Percentiles rank a stretch among this genome's conserved stretches.
Conservation (phyloP, 2,797 vertebrate genomes). For the Sebastes kiyomatsui region DNA sequence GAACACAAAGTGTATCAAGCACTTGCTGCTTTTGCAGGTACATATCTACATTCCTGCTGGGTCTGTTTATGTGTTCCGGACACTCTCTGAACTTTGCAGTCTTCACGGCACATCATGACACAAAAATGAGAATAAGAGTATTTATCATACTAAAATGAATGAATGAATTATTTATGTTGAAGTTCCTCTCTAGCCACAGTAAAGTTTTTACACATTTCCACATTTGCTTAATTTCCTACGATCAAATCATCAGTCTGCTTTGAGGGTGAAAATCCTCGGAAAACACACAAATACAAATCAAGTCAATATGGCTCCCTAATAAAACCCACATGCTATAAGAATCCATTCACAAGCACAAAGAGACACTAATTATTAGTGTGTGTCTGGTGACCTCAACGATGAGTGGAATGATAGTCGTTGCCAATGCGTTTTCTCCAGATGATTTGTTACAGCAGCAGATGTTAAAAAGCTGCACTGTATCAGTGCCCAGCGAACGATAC, state of each 20-base stretch:
- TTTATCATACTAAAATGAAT: not conserved
- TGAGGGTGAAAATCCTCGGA: not conserved
- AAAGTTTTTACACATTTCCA: not conserved
- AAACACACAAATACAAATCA: constrained; percentile 22
- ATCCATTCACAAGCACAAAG: constrained; percentile 34
- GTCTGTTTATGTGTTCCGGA: constrained; percentile 51
- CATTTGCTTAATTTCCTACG: not conserved
- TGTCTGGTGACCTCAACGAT: constrained; percentile 40
- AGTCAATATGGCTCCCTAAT: not conserved
- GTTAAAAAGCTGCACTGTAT: constrained; percentile 12
- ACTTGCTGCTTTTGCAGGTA: constrained; percentile 74
- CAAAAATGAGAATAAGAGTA: not conserved
- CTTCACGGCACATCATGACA: not conserved
- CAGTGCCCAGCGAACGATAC: not conserved
- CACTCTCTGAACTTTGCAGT: constrained; percentile 26
- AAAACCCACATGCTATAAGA: constrained; percentile 8
- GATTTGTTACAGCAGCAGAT: constrained; percentile 48
- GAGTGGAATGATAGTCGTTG: constrained; percentile 44
- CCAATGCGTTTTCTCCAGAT: constrained; percentile 38
- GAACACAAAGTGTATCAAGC: constrained; percentile 66
- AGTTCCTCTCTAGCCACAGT: not conserved
- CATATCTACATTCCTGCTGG: constrained; percentile 80
- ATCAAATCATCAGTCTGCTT: not conserved
- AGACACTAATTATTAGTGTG: constrained; percentile 34
- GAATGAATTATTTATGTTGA: not conserved